These are phyloP conservation scores for Atherinosoma microstoma DNA, from an alignment of 2,797 vertebrate genomes.

Conservation along the genomic window DNA sequence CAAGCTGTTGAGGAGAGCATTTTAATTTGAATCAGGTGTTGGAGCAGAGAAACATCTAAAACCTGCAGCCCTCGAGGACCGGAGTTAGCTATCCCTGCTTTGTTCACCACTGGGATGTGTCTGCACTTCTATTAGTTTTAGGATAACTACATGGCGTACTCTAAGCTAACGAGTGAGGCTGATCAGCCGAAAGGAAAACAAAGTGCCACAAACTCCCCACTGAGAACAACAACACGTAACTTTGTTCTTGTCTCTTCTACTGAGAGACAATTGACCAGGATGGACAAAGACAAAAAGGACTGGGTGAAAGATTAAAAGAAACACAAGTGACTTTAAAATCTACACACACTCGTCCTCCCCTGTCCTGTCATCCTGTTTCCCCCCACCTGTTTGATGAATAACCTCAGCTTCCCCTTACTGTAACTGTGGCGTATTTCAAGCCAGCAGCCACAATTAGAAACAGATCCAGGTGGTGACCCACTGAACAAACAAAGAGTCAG, in stretches of 20 bases:
- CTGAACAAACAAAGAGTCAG: slow-evolving; percentile 70
- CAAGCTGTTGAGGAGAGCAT: too few species aligned
- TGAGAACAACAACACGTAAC: neutral
- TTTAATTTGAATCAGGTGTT: too few species aligned
- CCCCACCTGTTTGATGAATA: slow-evolving; percentile 58
- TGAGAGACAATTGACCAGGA: slow-evolving; percentile 11
- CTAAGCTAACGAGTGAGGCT: slow-evolving; percentile 23
- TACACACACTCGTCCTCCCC: neutral
- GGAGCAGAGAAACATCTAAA: too few species aligned
- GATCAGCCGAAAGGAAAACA: slow-evolving; percentile 14
- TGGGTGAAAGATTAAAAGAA: neutral
- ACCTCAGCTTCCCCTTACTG: slow-evolving; percentile 40
- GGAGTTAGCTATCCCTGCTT: too few species aligned
- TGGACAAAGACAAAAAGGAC: slow-evolving; percentile 24
- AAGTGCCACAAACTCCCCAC: slow-evolving; percentile 8
- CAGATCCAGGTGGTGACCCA: slow-evolving; percentile 72
- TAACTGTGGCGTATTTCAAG: slow-evolving; percentile 55
- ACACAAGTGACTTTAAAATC: neutral
- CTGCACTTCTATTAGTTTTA: neutral
- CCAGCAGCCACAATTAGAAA: slow-evolving; percentile 55
- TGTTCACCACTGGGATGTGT: neutral
- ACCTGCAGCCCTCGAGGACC: too few species aligned
- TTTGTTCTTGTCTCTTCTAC: slow-evolving; percentile 29
- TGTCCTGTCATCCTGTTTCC: slow-evolving; percentile 22
- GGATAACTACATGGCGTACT: slow-evolving; percentile 26